phyloP scores from a whole-genome alignment of 2,113 vertebrate genomes.

The Microcebus jonahi region DNA sequence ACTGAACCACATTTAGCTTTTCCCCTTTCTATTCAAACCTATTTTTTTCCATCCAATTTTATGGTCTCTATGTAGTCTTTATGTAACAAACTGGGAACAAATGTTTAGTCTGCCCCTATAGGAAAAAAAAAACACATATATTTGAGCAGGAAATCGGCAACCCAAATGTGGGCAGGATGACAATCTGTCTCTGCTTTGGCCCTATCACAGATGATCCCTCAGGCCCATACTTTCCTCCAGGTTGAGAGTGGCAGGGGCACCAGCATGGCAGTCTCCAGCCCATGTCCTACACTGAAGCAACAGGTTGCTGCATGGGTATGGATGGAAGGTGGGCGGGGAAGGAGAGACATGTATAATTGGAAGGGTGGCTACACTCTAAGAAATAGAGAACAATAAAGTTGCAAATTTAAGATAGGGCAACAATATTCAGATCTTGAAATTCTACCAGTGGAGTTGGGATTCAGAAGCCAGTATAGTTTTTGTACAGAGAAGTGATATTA shows the following conservation, averaged over 20 bases:
- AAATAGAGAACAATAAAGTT: not conserved
- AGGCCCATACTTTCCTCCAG: not conserved
- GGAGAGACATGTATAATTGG: not conserved
- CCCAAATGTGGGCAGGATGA: not conserved
- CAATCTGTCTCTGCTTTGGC: not conserved
- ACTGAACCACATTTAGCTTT: not conserved
- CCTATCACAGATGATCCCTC: not conserved
- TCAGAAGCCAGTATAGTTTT: not conserved
- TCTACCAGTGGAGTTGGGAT: not conserved
- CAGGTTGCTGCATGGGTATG: accelerated
- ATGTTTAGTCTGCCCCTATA: not conserved
- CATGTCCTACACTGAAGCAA: not conserved
- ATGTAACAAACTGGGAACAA: not conserved
- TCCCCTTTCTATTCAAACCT: not conserved
- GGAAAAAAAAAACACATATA: not conserved
- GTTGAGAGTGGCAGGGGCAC: no score
- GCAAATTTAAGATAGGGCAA: not conserved
- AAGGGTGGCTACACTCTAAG: not conserved
- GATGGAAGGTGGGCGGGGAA: not conserved
- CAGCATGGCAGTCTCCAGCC: not conserved
- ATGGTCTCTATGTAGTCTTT: not conserved
- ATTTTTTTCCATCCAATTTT: not conserved
- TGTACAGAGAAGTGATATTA: not conserved
- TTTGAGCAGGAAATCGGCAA: not conserved
- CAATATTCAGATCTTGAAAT: not conserved